Percentiles rank a stretch among this genome's conserved stretches.
Conservation (phyloP, 2,797 vertebrate genomes). For the Craterocephalus amniculus region DNA sequence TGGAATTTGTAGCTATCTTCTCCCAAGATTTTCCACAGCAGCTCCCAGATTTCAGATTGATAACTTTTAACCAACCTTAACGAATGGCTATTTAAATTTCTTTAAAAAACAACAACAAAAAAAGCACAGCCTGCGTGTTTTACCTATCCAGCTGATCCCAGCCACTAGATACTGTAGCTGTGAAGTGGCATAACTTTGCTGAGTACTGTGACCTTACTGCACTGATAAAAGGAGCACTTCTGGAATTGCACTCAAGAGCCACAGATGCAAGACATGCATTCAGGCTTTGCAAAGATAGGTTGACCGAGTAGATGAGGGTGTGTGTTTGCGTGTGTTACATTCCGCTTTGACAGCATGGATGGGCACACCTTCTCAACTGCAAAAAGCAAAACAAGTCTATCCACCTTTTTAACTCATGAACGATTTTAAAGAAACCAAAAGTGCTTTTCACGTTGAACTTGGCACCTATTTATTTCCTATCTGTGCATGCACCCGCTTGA, state of each 20-base stretch:
- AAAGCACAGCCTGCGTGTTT: constrained; percentile 47
- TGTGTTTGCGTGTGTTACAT: constrained; percentile 15
- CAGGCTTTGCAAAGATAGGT: background rate
- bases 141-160: constrained; percentile 7
- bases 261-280: background rate
- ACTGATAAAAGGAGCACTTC: constrained; percentile 30
- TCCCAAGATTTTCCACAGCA: background rate
- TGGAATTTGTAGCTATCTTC: background rate
- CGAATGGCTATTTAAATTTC: constrained; percentile 41
- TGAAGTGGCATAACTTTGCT: constrained; percentile 46
- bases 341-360: constrained; percentile 43
- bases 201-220: constrained; percentile 50
- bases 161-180: constrained; percentile 27
- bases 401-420: background rate
- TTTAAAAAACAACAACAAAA: constrained; percentile 30
- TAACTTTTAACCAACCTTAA: constrained; percentile 50
- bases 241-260: background rate
- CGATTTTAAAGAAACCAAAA: background rate
- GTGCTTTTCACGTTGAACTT: background rate
- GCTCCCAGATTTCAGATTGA: constrained; percentile 11
- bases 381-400: constrained; percentile 8
- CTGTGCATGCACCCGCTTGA: background rate
- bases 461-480: constrained; percentile 9
- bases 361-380: constrained; percentile 19
- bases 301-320: background rate